phyloP scores from a whole-genome alignment of 2,797 vertebrate genomes.

The Fratercula arctica region DNA sequence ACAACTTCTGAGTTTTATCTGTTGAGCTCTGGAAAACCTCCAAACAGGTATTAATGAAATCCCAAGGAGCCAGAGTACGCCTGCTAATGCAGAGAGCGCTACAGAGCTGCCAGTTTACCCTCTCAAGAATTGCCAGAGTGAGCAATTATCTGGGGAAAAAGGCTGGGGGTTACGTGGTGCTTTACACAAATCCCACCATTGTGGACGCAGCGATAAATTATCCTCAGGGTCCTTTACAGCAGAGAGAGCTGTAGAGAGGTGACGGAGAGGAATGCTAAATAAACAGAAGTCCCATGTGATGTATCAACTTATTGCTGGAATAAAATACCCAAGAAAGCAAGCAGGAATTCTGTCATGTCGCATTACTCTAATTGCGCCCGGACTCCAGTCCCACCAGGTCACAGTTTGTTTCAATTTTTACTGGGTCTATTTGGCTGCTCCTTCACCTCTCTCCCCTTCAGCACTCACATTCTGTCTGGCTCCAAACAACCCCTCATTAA shows the following conservation, averaged over 20 bases:
- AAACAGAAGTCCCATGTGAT: slow-evolving; percentile 54
- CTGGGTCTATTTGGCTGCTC: slow-evolving; percentile 13
- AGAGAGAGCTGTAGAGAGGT: not conserved
- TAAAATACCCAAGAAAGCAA: slow-evolving; percentile 31
- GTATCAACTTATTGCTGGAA: slow-evolving; percentile 51
- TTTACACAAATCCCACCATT: slow-evolving; percentile 20
- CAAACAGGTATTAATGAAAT: not conserved
- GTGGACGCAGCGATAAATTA: slow-evolving; percentile 2
- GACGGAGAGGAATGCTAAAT: slow-evolving; percentile 53
- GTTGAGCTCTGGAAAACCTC: not conserved
- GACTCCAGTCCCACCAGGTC: not conserved
- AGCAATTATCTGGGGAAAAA: not conserved
- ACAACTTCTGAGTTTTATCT: not conserved
- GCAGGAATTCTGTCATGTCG: slow-evolving; percentile 50
- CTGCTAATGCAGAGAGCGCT: not conserved
- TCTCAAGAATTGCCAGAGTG: not conserved
- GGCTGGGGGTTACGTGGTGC: not conserved
- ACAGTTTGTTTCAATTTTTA: slow-evolving; percentile 59
- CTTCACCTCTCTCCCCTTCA: slow-evolving; percentile 42
- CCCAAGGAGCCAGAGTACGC: not conserved
- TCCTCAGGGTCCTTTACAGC: not conserved
- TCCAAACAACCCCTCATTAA: slow-evolving; percentile 49
- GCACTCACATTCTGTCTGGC: not conserved
- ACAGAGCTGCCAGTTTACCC: not conserved
- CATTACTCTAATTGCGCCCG: slow-evolving; percentile 59